Conservation (phyloP, 2,113 vertebrate genomes). For the Lethenteron camtschaticum region DNA sequence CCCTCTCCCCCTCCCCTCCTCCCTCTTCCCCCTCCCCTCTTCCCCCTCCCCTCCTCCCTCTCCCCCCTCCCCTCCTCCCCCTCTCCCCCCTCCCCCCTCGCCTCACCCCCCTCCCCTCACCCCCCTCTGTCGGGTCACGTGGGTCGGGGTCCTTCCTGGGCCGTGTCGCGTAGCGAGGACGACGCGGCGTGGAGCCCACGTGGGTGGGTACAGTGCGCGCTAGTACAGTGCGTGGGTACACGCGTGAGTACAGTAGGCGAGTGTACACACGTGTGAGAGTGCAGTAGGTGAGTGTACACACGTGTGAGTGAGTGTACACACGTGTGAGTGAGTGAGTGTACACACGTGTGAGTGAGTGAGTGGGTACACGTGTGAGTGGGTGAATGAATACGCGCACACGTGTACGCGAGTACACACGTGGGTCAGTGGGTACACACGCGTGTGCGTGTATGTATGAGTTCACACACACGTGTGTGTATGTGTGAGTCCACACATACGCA, state of each 20-base stretch:
- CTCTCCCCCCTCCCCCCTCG: neutral
- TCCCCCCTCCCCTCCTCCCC: neutral
- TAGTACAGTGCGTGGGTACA: neutral
- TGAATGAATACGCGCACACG: neutral
- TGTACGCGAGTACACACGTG: neutral
- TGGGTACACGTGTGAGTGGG: neutral
- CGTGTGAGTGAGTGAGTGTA: neutral
- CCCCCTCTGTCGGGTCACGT: too few relatives aligned
- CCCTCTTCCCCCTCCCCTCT: too few relatives aligned
- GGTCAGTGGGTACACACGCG: neutral
- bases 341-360: neutral
- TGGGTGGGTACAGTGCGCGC: too few relatives aligned
- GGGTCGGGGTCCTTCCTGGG: too few relatives aligned
- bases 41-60: neutral
- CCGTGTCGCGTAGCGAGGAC: too few relatives aligned
- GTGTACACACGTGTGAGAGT: neutral
- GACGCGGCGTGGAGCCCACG: too few relatives aligned
- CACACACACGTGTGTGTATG: neutral
- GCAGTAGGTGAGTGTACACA: neutral
- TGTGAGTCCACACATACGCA: neutral
- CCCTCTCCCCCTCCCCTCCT: too few relatives aligned
- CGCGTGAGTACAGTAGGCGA: neutral
- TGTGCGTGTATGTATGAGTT: neutral
- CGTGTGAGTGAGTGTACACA: neutral
- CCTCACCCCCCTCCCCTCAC: neutral